Conservation (phyloP, 2,888 invertebrate species). For the Villa cingulata region DNA sequence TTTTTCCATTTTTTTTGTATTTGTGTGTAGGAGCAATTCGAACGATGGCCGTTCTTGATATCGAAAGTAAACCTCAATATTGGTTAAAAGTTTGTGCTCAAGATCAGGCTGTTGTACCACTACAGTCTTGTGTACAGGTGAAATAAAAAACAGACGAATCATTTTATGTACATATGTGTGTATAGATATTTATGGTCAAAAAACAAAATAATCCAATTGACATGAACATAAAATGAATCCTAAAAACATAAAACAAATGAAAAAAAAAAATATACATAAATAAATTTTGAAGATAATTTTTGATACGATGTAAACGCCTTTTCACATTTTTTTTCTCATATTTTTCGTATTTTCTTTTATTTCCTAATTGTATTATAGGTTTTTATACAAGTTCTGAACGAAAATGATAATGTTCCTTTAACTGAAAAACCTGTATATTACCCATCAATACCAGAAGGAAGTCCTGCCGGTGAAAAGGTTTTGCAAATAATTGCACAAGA, state of each 20-base stretch:
- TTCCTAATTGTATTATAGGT: conserved; percentile 40
- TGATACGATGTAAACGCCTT: too few species aligned
- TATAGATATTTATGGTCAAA: too few species aligned
- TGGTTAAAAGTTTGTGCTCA: conserved; percentile 92
- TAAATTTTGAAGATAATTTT: too few species aligned
- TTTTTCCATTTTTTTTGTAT: too few species aligned
- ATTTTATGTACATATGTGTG: too few species aligned
- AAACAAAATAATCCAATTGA: too few species aligned
- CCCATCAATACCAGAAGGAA: conserved; percentile 67
- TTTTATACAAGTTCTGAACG: conserved; percentile 73
- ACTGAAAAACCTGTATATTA: conserved; percentile 77
- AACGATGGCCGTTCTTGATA: conserved; percentile 73
- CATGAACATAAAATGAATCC: too few species aligned
- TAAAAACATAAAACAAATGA: too few species aligned
- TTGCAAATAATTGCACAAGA: conserved; percentile 65
- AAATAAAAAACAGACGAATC: background rate
- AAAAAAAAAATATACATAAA: too few species aligned
- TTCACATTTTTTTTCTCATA: too few species aligned
- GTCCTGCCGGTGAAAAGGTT: conserved; percentile 56
- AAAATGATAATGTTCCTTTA: conserved; percentile 90
- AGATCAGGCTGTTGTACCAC: conserved; percentile 79
- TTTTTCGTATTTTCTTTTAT: too few species aligned
- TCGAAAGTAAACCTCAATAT: conserved; percentile 74
- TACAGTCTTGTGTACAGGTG: conserved; percentile 72
- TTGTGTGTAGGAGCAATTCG: conserved; percentile 56